Conservation (phyloP, 2,888 invertebrate species). For the Andrena fulva region DNA sequence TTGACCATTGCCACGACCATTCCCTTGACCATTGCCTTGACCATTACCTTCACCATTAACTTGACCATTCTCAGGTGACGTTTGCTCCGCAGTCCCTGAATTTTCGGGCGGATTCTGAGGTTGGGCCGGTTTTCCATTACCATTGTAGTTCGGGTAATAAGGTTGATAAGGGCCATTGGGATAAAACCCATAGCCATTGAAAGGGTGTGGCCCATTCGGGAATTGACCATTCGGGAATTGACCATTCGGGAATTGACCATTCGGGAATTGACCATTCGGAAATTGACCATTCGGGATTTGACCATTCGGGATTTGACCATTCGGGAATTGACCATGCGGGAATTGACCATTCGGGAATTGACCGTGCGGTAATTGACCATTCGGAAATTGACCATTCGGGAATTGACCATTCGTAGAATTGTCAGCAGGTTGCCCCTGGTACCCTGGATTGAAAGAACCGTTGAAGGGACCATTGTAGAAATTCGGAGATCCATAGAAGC, state of each 20-base stretch:
- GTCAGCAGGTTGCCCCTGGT: background rate
- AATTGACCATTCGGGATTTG: background rate
- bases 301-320: background rate
- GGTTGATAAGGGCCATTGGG: slow-evolving; percentile 24
- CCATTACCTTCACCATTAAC: slow-evolving; percentile 18
- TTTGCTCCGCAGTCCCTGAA: background rate
- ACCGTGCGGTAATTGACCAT: background rate
- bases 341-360: background rate
- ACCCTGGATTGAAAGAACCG: background rate
- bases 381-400: too few relatives aligned
- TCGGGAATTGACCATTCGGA: too few relatives aligned
- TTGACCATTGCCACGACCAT: background rate
- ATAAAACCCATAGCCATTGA: slow-evolving; percentile 1
- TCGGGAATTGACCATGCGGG: too few relatives aligned
- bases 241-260: background rate
- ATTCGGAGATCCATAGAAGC: slow-evolving; percentile 50
- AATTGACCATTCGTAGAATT: slow-evolving; percentile 3
- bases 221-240: background rate
- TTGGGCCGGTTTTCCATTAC: background rate
- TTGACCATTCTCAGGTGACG: slow-evolving; percentile 23
- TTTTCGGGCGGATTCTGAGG: slow-evolving; percentile 2
- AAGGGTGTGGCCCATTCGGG: slow-evolving; percentile 9
- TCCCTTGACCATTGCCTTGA: background rate
- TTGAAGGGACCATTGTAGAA: slow-evolving; percentile 18
- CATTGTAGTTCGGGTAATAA: slow-evolving; percentile 10